Evolutionary conservation across 2,113 vertebrate species (phyloP).

Genomic region (Oreochromis niloticus): DNA sequence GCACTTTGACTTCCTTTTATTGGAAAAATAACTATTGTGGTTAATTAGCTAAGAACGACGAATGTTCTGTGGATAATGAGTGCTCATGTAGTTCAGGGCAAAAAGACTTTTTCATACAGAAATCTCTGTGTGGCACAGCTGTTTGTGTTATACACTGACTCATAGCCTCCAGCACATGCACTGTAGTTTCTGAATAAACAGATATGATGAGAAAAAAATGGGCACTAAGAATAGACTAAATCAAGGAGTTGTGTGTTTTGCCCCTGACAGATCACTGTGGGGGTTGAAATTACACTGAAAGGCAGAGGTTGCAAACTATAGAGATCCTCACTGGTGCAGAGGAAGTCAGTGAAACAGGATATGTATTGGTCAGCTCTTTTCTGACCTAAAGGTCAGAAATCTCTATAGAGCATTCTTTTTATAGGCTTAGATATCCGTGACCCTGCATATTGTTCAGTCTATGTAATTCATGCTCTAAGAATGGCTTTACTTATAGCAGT

Average conservation of each 20-base stretch:
- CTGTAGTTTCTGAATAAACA: constrained; percentile 31
- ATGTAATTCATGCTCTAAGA: background rate
- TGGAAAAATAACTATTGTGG: background rate
- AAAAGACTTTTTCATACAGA: constrained; percentile 4
- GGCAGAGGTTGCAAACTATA: constrained; percentile 2
- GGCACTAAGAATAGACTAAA: constrained; percentile 37
- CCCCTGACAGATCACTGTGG: constrained; percentile 30
- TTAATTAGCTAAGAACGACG: background rate
- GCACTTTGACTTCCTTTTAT: background rate
- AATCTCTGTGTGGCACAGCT: constrained; percentile 24
- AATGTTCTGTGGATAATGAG: background rate
- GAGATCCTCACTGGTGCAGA: constrained; percentile 19
- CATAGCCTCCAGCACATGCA: constrained; percentile 29
- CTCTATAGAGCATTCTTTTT: constrained; percentile 51
- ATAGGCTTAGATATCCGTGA: constrained; percentile 38
- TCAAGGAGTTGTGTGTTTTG: constrained; percentile 23
- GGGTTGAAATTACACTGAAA: constrained; percentile 59
- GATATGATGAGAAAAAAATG: background rate
- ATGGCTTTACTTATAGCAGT: background rate
- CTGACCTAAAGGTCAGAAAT: constrained; percentile 68
- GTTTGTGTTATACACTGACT: constrained; percentile 6
- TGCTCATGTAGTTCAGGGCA: background rate
- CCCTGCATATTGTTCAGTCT: background rate
- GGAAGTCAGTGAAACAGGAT: constrained; percentile 69
- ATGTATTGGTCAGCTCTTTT: constrained; percentile 68